phyloP scores from a whole-genome alignment of 1,140 invertebrate species.

The Periplaneta americana region DNA sequence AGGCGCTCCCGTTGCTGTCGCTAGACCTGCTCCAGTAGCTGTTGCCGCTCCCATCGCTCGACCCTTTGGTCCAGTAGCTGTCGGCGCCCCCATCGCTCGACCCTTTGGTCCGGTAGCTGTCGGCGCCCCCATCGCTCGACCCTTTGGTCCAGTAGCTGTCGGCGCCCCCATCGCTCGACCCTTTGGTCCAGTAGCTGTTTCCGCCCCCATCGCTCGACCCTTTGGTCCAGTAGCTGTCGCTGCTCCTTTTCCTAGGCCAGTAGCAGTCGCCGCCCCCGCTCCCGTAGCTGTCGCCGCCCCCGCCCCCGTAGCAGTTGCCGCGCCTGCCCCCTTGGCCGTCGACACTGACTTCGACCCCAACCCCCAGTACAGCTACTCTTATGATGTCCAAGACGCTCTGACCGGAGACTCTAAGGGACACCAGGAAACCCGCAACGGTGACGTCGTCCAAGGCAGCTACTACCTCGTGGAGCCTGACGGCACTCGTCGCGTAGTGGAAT shows the following conservation, averaged over 20 bases:
- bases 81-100: conserved; percentile 1
- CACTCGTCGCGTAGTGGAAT: not conserved
- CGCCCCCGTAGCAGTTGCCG: conserved; percentile 18
- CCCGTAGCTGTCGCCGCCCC: conserved; percentile 14
- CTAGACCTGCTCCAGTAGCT: too few relatives aligned
- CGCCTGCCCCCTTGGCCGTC: conserved; percentile 4
- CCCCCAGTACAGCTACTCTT: too few relatives aligned
- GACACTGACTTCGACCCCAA: too few relatives aligned
- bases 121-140: conserved; percentile 1
- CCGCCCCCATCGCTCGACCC: conserved; percentile 25
- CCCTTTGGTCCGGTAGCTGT: too few relatives aligned
- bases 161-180: conserved; percentile 8
- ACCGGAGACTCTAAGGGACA: too few relatives aligned
- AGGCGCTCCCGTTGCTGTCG: conserved; percentile 17
- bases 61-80: too few relatives aligned
- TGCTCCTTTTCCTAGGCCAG: conserved; percentile 25
- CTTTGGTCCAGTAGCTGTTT: conserved; percentile 14
- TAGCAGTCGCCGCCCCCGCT: conserved; percentile 25
- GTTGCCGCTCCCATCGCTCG: not conserved
- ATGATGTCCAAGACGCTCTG: conserved; percentile 24
- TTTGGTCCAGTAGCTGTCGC: conserved; percentile 13
- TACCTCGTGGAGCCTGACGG: not conserved
- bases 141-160: too few relatives aligned
- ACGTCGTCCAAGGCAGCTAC: too few relatives aligned
- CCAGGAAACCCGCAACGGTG: too few relatives aligned